Evolutionary conservation across 2,113 vertebrate species (phyloP), one percentile per base, ranked within the genome.

Genomic region (Syngnathus typhle): DNA sequence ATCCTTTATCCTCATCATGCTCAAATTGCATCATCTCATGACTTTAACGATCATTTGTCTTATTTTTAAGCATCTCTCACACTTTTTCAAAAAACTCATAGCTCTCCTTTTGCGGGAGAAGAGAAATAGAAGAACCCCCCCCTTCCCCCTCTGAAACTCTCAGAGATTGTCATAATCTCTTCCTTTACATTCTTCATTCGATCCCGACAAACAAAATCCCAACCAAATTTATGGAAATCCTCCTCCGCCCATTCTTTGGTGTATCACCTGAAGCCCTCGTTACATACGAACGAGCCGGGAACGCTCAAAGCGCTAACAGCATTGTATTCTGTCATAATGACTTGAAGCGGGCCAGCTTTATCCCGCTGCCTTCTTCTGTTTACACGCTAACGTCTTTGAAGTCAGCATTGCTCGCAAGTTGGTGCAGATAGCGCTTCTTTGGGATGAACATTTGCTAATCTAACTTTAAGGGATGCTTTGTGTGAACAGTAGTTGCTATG

Each of bases 161-260:
- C 55, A 3, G 13, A 58, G 27, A 58, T 58, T 58, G 27, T 58
- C 2, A 7, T 58, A 58, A 58, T 58, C 55, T 58, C 55, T 58
- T 58, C 15, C 55, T 58, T 58, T 36, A 58, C 55, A 58, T 58
- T 58, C 55, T 58, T 32, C 55, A 58, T 58, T 58, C 55, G 55
- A 58, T 58, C 27, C 27, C 23, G 13, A 58, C 55, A 36, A 36
- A 58, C 27, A 58, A 36, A 58, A 58, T 58, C 27, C 55, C 55
- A 16, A 36, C 27, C 2, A 32, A 58, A 58, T 58, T 56, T 58
- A 58, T 58, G 55, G 55, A 58, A 58, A 58, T 58, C 55, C 55
- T 36, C 55, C 55, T 23, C 27, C 27, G 27, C 55, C 55, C 55
- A 58, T 58, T 58, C 27, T 58, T 58, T 58, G 13, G 7, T 7